Base-by-base conservation (phyloP, 2,113 vertebrate genomes). In the Takifugu flavidus region DNA sequence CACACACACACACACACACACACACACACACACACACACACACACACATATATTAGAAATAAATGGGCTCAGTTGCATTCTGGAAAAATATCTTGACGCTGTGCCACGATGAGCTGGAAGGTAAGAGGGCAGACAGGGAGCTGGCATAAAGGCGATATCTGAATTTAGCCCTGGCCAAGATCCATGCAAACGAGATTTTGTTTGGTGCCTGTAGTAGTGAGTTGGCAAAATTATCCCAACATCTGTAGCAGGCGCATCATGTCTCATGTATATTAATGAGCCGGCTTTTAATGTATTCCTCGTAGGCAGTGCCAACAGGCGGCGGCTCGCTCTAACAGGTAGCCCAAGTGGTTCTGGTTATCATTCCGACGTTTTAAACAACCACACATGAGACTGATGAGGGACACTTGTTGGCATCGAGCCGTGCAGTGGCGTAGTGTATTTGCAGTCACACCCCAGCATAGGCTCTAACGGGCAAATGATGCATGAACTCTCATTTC, bases 211-310 rank as follows among this genome's bases (percentile, higher is more conserved):
- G 78, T 80, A 84, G 80, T 83, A 77, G 82, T 80, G 82, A 80
- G 78, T 78, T 82, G 83, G 80, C 58, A 57, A 81, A 87, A 86
- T 86, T 76, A 82, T 62, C 75, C 69, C 72, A 78, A 83, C 88
- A 86, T 89, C 86, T 89, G 86, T 82, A 78, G 80, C 80, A 79
- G 85, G 82, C 68, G 47, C 83, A 87, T 66, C 88, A 64, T 83
- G 80, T 78, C 85, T 88, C 80, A 88, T 89, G 84, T 85, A 77
- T 89, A 89, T 89, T 87, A 75, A 88, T 89, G 83, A 87, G 72
- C 43, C 25, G 25, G 53, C 75, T 82, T 39, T 79, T 83, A 87
- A 88, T 86, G 67, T 85, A 87, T 87, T 88, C 82, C 77, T 80
- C 43, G 34, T 80, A 71, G 82, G 62, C 82, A 75, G 80, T 67